Conservation (phyloP, 1,140 invertebrate species). For the Monochamus saltuarius region DNA sequence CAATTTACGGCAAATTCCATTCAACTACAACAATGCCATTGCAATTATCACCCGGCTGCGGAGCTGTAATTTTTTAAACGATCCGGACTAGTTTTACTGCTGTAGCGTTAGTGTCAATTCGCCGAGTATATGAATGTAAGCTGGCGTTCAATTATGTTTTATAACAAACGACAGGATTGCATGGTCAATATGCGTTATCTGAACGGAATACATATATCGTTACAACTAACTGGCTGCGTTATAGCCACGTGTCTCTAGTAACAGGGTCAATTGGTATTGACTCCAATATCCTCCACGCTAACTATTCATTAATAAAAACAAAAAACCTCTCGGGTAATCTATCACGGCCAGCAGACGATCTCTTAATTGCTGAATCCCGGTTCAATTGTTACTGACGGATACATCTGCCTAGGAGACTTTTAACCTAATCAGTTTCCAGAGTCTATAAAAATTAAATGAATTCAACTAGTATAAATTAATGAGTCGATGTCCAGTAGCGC, state of each 20-base stretch:
- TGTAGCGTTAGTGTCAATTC: no score
- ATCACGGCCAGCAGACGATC: slow-evolving; percentile 3
- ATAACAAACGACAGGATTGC: slow-evolving; percentile 3
- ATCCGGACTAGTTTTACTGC: no score
- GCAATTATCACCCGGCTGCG: no score
- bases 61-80: no score
- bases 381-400: slow-evolving; percentile 6
- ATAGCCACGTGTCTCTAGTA: slow-evolving; percentile 11
- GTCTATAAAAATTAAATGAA: no score
- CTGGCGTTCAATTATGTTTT: neutral
- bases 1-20: no score
- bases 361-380: slow-evolving; percentile 6
- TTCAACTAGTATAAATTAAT: no score
- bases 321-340: neutral
- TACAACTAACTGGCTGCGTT: neutral
- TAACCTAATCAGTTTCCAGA: slow-evolving; percentile 5
- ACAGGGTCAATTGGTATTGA: slow-evolving; percentile 10
- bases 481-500: no score
- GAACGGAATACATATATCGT: no score
- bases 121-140: neutral
- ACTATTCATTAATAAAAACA: slow-evolving; percentile 12
- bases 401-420: neutral
- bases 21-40: no score
- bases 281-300: slow-evolving; percentile 9
- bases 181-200: neutral